phyloP scores from a whole-genome alignment of 2,888 invertebrate species.

The Pemphredon lugubris region DNA sequence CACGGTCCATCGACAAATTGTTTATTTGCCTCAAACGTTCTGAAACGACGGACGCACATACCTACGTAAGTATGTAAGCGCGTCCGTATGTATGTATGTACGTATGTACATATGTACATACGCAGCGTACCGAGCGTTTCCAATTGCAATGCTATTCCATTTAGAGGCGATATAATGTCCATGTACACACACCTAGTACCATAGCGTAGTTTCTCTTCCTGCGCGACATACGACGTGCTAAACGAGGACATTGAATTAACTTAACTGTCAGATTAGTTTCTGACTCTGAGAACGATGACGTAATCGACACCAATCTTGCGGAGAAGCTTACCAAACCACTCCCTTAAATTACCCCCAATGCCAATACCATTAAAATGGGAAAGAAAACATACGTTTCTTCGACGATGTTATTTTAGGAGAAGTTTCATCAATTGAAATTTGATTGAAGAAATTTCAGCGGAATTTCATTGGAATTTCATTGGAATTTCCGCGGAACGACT shows the following conservation, averaged over 20 bases:
- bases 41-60: no score
- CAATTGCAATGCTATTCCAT: conserved; percentile 33
- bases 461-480: no score
- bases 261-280: conserved; percentile 40
- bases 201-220: no score
- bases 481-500: conserved; percentile 43
- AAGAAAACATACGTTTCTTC: neutral
- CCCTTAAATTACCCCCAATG: neutral
- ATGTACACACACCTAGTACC: no score
- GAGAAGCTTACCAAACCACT: neutral
- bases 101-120: no score
- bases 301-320: conserved; percentile 13
- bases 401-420: neutral
- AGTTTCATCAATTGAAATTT: no score
- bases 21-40: conserved; percentile 49
- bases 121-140: conserved; percentile 2
- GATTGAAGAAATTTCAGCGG: no score
- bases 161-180: conserved; percentile 28
- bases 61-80: no score
- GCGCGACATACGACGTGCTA: conserved; percentile 14
- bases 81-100: no score
- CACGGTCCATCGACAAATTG: conserved; percentile 44
- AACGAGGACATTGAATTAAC: conserved; percentile 37
- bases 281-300: conserved; percentile 24
- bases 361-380: neutral